Base-by-base conservation (phyloP, 2,888 invertebrate genomes). In the Thereva unica region DNA sequence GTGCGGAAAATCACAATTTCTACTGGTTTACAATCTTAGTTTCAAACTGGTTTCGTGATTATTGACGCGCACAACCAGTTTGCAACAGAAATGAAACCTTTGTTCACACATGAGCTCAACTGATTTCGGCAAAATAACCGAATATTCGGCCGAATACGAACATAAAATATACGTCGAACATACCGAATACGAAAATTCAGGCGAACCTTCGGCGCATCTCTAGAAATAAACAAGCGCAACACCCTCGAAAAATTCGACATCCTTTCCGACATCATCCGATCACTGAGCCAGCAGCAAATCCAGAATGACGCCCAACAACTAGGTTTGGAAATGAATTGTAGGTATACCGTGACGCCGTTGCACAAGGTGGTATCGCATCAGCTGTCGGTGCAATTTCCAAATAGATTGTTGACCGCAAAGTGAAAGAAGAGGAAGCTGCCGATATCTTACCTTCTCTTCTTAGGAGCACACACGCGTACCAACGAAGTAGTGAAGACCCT, bases 361-460 rank as follows among this genome's bases (percentile, higher is more conserved):
- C 85, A 8, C 84, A 88, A 78, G 82, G 86, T 34, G 90, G 90
- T 64, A 89, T 89, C n/a, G 84, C 85, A 53, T 89, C 90, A 1
- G 87, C 89, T 54, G 84, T 89, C 71, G 75, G 84, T 64, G 82
- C 82, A 71, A 84, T 90, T 72, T 83, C 84, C 72, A 76, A 84
- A n/a, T 87, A 85, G 86, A 86, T 89, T 66, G 75, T 83, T 70
- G 82, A 75, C 59, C 80, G 82, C 54, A 84, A 85, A 75, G 78
- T 89, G 12, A 71, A 79, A 68, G 82, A 80, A 9, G 78, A 82
- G 64, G 87, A 88, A 79, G 89, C 89, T 12, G 86, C 86, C 9
- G 76, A 84, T 70, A 79, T 88, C 2, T 75, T 90, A 8, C 78
- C 84, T 23, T 78, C 83, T 54, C 76, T 89, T 45, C 82, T 84